Percentiles rank a stretch among this genome's conserved stretches.
These are phyloP conservation scores for Microcebus ravelobensis DNA, from an alignment of 2,113 vertebrate species.

Conservation along the genomic window DNA sequence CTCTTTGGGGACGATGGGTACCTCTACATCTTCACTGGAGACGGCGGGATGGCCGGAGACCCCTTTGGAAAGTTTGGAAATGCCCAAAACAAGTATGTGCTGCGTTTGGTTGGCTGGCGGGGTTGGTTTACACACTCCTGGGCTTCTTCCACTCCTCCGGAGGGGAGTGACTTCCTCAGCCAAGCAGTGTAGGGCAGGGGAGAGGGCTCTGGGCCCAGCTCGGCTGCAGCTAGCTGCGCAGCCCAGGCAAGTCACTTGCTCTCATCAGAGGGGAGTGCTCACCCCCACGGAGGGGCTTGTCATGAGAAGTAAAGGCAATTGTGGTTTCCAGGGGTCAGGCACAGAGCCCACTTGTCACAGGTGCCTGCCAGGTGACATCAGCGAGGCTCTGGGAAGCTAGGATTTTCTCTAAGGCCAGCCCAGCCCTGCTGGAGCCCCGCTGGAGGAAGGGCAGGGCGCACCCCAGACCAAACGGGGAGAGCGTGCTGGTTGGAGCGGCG, in stretches of 20 bases:
- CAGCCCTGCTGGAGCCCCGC: background rate
- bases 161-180: background rate
- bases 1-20: constrained; percentile 95
- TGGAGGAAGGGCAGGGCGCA: background rate
- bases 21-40: constrained; percentile 97
- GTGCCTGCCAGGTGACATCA: background rate
- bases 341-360: background rate
- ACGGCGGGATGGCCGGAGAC: constrained; percentile 98
- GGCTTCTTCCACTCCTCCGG: background rate
- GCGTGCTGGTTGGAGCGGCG: background rate
- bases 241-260: background rate
- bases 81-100: constrained; percentile 95
- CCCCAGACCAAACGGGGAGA: too few relatives aligned
- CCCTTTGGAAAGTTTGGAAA: constrained; percentile 97
- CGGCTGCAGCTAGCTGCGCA: background rate
- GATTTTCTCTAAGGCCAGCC: background rate
- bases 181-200: accelerated
- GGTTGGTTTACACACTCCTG: background rate
- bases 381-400: background rate
- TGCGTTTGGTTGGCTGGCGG: background rate
- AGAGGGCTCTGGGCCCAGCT: background rate
- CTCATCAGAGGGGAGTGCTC: accelerated
- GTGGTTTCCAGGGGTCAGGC: background rate
- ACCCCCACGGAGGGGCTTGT: too few relatives aligned
- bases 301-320: background rate